Conservation (phyloP, 2,797 vertebrate genomes). For the Aldrovandia affinis region DNA sequence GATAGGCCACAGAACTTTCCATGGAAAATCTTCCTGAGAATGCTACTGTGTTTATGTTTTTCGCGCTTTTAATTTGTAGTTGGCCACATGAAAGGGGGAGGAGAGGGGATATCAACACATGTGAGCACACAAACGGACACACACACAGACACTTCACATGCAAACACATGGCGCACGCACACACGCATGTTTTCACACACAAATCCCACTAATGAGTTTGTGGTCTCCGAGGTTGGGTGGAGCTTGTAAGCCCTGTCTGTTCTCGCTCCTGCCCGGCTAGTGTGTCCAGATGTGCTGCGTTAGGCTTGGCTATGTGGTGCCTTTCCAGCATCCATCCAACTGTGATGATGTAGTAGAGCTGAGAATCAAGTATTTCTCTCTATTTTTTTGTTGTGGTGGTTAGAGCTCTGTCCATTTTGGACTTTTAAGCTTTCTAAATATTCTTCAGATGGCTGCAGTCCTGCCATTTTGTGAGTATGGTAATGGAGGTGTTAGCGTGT, state of each 20-base stretch:
- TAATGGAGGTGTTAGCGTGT: neutral
- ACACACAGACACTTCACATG: neutral
- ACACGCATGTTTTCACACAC: constrained; percentile 30
- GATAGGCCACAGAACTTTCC: constrained; percentile 75
- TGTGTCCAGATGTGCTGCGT: constrained; percentile 61
- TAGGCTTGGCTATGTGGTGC: constrained; percentile 53
- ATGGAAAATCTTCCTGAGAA: constrained; percentile 72
- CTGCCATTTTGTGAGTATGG: neutral
- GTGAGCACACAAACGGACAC: constrained; percentile 41
- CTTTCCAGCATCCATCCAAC: constrained; percentile 46
- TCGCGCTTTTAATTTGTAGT: constrained; percentile 59
- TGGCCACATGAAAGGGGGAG: constrained; percentile 67
- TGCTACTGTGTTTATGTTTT: constrained; percentile 44
- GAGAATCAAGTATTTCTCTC: constrained; percentile 43
- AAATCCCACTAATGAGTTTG: constrained; percentile 22
- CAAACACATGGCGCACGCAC: neutral
- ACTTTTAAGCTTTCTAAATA: neutral
- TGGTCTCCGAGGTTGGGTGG: neutral
- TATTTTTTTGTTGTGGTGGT: constrained; percentile 14
- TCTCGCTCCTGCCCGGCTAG: neutral
- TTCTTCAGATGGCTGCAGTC: constrained; percentile 8
- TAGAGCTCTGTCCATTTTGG: neutral
- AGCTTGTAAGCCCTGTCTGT: constrained; percentile 44
- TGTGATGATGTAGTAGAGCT: constrained; percentile 64
- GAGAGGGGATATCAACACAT: constrained; percentile 34